Base-by-base conservation (phyloP, 2,113 vertebrate species). In the Australoheros scitulus region DNA sequence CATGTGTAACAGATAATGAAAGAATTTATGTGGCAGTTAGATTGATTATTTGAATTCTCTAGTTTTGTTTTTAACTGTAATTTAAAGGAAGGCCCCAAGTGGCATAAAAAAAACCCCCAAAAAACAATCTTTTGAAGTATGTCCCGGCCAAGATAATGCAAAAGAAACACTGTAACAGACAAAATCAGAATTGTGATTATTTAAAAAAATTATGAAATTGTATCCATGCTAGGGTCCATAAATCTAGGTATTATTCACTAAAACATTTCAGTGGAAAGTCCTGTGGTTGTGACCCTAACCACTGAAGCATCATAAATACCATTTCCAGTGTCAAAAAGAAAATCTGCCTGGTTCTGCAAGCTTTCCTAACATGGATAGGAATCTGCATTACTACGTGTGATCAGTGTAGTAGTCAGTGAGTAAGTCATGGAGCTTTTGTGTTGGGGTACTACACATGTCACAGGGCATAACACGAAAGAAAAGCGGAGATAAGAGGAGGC, bases 401-500 rank as follows among this genome's bases (percentile, higher is more conserved):
- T 43, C 56, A 76, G 59, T 61, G 14, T 41, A 82, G 52, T 17
- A 86, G 47, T 77, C 65, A 63, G 65, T 78, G 18, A 76, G 58
- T 47, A 77, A 85, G 60, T 77, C 36, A 15, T 81, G 60, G 77
- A 89, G 68, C 68, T 78, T 65, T 36, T 56, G 64, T 87, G 81
- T 81, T 81, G 63, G 61, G 63, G 26, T 82, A 61, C 57, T 22
- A 82, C 47, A 89, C 11, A 79, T 89, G 87, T 91, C 89, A 92
- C 60, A 87, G 77, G 70, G 68, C 76, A 90, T 91, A 83, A 83
- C 61, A 90, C 61, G 29, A 43, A 80, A 85, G 79, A 70, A 77
- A 68, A 88, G 88, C 89, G 29, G 82, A 90, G 83, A 94, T 84
- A 75, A n/a, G 84, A 91, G 86, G 61, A 91, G 91, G 83, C 91